Conservation (phyloP, 2,113 vertebrate species). For the Urocynchramus pylzowi region DNA sequence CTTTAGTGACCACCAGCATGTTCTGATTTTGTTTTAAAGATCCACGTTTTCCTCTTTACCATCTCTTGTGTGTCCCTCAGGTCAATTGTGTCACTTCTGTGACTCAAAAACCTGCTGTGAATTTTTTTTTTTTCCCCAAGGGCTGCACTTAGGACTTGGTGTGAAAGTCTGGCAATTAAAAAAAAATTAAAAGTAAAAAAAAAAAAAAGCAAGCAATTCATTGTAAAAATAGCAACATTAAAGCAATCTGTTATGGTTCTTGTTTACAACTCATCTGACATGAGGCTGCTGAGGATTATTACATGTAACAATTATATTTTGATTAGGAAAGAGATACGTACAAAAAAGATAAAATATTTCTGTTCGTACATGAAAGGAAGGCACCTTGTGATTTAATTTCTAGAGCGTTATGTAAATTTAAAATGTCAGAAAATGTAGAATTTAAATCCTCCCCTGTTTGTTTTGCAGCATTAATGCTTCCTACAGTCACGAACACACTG, state of each 20-base stretch:
- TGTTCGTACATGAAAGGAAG: background rate
- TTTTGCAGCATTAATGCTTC: conserved; percentile 49
- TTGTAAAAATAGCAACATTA: conserved; percentile 43
- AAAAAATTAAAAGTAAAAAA: background rate
- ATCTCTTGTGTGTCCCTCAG: background rate
- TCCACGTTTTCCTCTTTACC: background rate
- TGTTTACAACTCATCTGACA: conserved; percentile 44
- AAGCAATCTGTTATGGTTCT: conserved; percentile 44
- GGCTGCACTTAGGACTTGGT: background rate
- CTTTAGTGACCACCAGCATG: background rate
- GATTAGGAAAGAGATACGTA: conserved; percentile 13
- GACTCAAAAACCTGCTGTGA: background rate
- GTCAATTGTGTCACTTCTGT: background rate
- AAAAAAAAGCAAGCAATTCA: background rate
- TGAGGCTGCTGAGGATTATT: conserved; percentile 10
- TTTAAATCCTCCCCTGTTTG: conserved; percentile 40
- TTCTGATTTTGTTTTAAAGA: background rate
- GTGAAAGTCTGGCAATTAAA: background rate
- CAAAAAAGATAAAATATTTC: conserved; percentile 9
- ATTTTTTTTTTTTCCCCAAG: background rate
- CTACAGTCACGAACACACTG: conserved; percentile 29
- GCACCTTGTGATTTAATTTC: conserved; percentile 28
- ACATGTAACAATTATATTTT: conserved; percentile 56
- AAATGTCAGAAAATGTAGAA: conserved; percentile 16
- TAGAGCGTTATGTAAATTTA: background rate